Evolutionary conservation across 2,113 vertebrate species (phyloP).

Genomic region (Saimiri boliviensis): DNA sequence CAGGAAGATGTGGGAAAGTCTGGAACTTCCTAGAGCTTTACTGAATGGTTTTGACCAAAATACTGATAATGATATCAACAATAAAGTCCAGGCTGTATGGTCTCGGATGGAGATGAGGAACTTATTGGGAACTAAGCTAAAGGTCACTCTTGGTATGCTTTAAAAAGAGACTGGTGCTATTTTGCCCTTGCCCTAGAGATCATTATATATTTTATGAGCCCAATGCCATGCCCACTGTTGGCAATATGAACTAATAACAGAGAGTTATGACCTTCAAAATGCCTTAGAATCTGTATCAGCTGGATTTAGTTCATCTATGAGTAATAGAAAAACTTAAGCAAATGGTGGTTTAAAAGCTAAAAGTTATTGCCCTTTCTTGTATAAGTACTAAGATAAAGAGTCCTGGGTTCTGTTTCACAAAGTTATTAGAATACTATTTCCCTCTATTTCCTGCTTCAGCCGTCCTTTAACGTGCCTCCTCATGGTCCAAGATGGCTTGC

Average conservation of each 20-base stretch:
- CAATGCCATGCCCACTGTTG: not conserved
- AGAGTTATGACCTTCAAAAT: not conserved
- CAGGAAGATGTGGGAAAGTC: too few relatives aligned
- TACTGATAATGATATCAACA: too few relatives aligned
- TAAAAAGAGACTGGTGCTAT: too few relatives aligned
- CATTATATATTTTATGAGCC: not conserved
- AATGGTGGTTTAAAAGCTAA: not conserved
- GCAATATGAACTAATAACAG: not conserved
- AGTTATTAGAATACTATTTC: not conserved
- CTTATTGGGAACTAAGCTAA: too few relatives aligned
- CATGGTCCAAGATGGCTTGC: too few relatives aligned
- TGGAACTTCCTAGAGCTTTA: too few relatives aligned
- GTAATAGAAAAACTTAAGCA: not conserved
- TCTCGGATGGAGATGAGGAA: too few relatives aligned
- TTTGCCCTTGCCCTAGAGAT: not conserved
- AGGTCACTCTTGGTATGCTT: too few relatives aligned
- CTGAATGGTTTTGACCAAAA: too few relatives aligned
- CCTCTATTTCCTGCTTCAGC: too few relatives aligned
- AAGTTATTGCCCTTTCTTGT: not conserved
- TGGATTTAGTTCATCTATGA: not conserved
- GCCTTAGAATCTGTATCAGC: not conserved
- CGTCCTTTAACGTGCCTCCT: too few relatives aligned
- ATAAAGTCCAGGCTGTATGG: too few relatives aligned
- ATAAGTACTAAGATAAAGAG: not conserved
- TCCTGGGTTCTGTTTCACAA: not conserved